These are phyloP conservation scores for Rhingia rostrata DNA, from an alignment of 2,888 invertebrate genomes.

Conservation along the genomic window DNA sequence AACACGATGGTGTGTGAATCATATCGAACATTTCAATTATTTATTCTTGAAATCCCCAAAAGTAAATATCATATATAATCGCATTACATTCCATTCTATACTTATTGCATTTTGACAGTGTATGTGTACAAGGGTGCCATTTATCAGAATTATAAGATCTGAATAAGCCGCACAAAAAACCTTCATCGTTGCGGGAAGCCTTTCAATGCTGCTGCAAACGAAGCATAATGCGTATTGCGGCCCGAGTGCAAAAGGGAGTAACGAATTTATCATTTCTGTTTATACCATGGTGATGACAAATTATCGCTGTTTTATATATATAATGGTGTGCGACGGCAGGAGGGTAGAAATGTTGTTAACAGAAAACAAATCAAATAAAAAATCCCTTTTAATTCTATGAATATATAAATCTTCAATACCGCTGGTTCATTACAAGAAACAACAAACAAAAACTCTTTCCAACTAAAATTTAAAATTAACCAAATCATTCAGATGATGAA, in stretches of 20 bases:
- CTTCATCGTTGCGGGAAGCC: constrained; percentile 11
- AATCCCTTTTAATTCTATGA: background rate
- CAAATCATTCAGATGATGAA: background rate
- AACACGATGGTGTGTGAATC: constrained; percentile 28
- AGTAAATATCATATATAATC: constrained; percentile 55
- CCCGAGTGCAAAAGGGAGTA: constrained; percentile 31
- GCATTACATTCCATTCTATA: constrained; percentile 38
- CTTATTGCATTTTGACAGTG: constrained; percentile 50
- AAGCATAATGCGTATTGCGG: constrained; percentile 7
- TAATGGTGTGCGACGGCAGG: background rate
- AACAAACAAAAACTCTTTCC: background rate
- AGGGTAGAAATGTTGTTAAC: constrained; percentile 1
- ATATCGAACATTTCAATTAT: constrained; percentile 60
- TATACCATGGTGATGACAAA: background rate
- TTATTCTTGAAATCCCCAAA: constrained; percentile 47
- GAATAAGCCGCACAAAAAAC: constrained; percentile 26
- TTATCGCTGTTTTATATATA: constrained; percentile 5
- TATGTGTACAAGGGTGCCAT: constrained; percentile 30
- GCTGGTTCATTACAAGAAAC: background rate
- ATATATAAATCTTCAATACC: constrained; percentile 5
- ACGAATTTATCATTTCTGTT: constrained; percentile 39
- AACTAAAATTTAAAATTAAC: constrained; percentile 9
- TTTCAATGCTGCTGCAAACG: background rate
- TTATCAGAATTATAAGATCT: constrained; percentile 55
- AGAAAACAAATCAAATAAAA: constrained; percentile 10